Evolutionary conservation across 2,888 invertebrate species (phyloP).

Genomic region (Yponomeuta plumbellus): DNA sequence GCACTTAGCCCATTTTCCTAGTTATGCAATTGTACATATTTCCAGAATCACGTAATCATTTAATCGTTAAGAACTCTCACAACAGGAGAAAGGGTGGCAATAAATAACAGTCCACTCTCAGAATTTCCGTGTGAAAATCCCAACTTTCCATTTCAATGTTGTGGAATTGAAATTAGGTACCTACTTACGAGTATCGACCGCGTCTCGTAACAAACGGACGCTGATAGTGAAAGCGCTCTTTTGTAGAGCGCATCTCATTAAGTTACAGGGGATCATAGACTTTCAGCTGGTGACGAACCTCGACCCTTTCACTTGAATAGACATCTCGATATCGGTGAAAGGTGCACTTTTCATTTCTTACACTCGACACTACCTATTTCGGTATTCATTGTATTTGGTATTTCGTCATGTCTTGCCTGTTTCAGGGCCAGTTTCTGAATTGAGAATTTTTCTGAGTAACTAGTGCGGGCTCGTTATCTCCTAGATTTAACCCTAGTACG

Average conservation of each 20-base stretch:
- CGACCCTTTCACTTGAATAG: slow-evolving; percentile 41
- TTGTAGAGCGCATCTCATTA: slow-evolving; percentile 3
- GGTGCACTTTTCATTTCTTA: slow-evolving; percentile 33
- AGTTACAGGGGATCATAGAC: slow-evolving; percentile 2
- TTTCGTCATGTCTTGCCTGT: neutral
- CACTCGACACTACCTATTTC: neutral
- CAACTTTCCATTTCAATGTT: neutral
- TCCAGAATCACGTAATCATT: neutral
- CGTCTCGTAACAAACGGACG: neutral
- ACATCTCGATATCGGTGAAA: slow-evolving; percentile 44
- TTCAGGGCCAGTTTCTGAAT: no score
- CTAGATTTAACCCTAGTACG: no score
- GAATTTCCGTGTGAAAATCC: neutral
- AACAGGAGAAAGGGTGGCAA: neutral
- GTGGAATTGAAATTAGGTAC: neutral
- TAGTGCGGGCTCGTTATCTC: no score
- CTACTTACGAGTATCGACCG: neutral
- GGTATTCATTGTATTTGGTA: neutral
- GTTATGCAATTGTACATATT: no score
- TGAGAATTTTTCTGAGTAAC: no score
- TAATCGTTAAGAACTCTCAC: neutral
- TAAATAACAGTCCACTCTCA: neutral
- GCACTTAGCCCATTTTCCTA: no score
- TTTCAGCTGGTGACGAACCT: neutral
- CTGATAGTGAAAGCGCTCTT: slow-evolving; percentile 1